Percentiles rank a stretch among this genome's conserved stretches.
These are phyloP conservation scores for Lasioglossum marginatum DNA, from an alignment of 2,888 invertebrate genomes.

Conservation along the genomic window DNA sequence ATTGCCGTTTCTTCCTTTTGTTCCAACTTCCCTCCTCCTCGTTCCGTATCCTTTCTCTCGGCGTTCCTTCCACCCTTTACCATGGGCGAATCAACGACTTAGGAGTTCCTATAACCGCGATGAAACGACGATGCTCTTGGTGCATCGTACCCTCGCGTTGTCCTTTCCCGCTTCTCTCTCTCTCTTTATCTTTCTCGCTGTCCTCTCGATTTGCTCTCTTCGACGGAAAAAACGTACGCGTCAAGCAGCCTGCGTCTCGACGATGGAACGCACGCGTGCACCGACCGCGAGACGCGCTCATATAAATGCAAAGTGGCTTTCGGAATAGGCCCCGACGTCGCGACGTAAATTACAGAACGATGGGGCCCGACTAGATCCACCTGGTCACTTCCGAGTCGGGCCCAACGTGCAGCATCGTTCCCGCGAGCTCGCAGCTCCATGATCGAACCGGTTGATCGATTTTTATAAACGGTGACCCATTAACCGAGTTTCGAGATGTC, in stretches of 20 bases:
- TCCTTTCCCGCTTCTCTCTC: background rate
- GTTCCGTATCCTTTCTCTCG: background rate
- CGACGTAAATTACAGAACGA: slow-evolving; percentile 59
- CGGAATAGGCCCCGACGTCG: slow-evolving; percentile 47
- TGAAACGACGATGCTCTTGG: slow-evolving; percentile 22
- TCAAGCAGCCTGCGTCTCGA: slow-evolving; percentile 29
- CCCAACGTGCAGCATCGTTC: background rate
- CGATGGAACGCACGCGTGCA: slow-evolving; percentile 42
- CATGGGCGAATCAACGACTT: slow-evolving; percentile 37
- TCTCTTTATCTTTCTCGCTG: background rate
- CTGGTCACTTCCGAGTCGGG: slow-evolving; percentile 17
- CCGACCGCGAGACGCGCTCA: slow-evolving; percentile 56
- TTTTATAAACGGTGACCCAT: background rate
- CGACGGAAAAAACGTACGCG: slow-evolving; percentile 39
- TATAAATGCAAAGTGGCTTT: slow-evolving; percentile 76
- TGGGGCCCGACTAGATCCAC: slow-evolving; percentile 5
- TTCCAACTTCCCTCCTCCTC: slow-evolving; percentile 1
- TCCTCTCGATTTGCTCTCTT: background rate
- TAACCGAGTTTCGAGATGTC: slow-evolving; percentile 13
- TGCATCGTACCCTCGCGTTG: slow-evolving; percentile 5
- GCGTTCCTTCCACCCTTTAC: slow-evolving; percentile 13
- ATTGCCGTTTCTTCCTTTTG: slow-evolving; percentile 34
- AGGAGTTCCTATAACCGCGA: slow-evolving; percentile 39
- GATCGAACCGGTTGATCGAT: slow-evolving; percentile 23
- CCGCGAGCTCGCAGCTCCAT: background rate